Evolutionary conservation across 2,888 invertebrate genomes (phyloP).

Genomic region (Ophion ellenae): DNA sequence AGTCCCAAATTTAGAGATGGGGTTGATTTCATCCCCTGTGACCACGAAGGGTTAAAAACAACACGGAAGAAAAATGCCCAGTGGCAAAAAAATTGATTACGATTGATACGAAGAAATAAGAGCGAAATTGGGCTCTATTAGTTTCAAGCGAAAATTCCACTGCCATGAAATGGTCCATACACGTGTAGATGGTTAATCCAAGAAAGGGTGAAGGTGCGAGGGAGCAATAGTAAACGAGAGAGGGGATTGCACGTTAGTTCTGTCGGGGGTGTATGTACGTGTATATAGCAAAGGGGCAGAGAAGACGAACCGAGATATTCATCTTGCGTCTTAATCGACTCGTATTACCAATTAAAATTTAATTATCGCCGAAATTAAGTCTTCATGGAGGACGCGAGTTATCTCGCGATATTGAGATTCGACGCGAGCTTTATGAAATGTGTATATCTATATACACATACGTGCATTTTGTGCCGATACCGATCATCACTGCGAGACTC

Average conservation of each 20-base stretch:
- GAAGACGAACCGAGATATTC: conserved; percentile 67
- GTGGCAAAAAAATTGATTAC: neutral
- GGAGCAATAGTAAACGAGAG: conserved; percentile 10
- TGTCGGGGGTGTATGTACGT: conserved; percentile 35
- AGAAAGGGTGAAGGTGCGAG: conserved; percentile 2
- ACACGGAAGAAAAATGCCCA: neutral
- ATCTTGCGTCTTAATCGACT: conserved; percentile 79
- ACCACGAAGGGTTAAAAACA: no score
- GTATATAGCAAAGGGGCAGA: conserved; percentile 61
- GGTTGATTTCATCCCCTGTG: no score
- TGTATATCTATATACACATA: neutral
- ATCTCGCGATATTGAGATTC: conserved; percentile 56
- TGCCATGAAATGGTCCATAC: neutral
- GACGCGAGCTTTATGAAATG: conserved; percentile 18
- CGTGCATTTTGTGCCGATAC: conserved; percentile 28
- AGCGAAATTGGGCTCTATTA: neutral
- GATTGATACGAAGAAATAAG: neutral
- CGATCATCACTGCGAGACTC: conserved; percentile 42
- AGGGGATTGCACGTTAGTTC: conserved; percentile 32
- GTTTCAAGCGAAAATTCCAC: neutral
- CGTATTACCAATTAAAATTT: conserved; percentile 82
- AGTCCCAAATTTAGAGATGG: no score
- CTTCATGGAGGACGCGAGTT: conserved; percentile 71
- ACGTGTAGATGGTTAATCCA: neutral
- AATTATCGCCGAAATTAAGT: conserved; percentile 79